Evolutionary conservation across 1,140 invertebrate species (phyloP).

Genomic region (Lepidostoma basale): DNA sequence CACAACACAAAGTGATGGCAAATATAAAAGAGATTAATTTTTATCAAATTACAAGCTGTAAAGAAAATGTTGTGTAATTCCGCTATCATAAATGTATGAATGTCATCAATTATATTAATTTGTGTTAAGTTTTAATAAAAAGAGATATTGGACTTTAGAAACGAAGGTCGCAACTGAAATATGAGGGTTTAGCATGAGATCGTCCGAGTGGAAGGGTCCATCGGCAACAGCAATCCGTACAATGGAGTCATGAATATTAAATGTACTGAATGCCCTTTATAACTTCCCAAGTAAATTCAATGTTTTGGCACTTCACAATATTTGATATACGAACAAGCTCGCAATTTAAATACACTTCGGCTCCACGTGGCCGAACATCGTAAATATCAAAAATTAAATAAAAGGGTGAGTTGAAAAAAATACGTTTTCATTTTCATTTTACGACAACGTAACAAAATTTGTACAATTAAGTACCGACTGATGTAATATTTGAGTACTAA

Average conservation of each 20-base stretch:
- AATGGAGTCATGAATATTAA: constrained; percentile 8
- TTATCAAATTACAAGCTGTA: too few species aligned
- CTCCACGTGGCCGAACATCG: not conserved
- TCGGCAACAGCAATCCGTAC: constrained; percentile 4
- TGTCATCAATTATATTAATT: too few species aligned
- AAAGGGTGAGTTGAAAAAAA: not conserved
- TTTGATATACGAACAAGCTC: not conserved
- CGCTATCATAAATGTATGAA: too few species aligned
- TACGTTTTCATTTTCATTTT: not conserved
- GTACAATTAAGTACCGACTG: not conserved
- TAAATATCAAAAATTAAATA: not conserved
- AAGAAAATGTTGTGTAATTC: too few species aligned
- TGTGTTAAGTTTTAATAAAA: too few species aligned
- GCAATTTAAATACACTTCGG: not conserved
- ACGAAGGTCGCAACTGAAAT: too few species aligned
- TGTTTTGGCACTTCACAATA: not conserved
- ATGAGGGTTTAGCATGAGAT: too few species aligned
- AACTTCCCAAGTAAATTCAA: not conserved
- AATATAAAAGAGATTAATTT: too few species aligned
- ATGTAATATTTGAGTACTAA: not conserved
- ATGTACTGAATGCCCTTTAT: not conserved
- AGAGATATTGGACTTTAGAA: too few species aligned
- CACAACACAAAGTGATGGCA: too few species aligned
- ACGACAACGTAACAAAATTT: not conserved
- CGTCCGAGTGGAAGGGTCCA: not conserved